phyloP scores from a whole-genome alignment of 2,888 invertebrate genomes.

The Phortica magna region DNA sequence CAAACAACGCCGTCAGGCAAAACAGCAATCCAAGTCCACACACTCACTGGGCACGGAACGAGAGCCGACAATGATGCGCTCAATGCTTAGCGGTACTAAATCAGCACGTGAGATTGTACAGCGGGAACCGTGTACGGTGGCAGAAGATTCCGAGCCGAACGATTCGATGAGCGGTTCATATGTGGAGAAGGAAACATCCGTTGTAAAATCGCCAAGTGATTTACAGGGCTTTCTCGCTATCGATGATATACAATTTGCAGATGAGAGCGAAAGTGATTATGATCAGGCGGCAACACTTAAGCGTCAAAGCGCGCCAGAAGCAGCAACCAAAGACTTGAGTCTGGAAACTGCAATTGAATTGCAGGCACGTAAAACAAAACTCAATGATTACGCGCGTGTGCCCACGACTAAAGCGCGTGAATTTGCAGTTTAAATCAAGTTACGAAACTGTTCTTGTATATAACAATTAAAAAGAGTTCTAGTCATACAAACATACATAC shows the following conservation, averaged over 20 bases:
- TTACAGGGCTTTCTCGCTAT: slow-evolving; percentile 81
- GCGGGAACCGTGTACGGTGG: slow-evolving; percentile 8
- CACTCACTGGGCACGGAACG: slow-evolving; percentile 45
- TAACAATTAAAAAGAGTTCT: slow-evolving; percentile 32
- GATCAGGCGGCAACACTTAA: slow-evolving; percentile 57
- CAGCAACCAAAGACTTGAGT: slow-evolving; percentile 36
- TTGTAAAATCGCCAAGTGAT: slow-evolving; percentile 83
- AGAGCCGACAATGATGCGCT: slow-evolving; percentile 38
- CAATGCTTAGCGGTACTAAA: slow-evolving; percentile 51
- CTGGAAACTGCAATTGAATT: slow-evolving; percentile 18
- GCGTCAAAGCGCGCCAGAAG: slow-evolving; percentile 36
- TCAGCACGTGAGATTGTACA: slow-evolving; percentile 53
- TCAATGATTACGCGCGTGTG: slow-evolving; percentile 8
- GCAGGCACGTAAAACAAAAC: slow-evolving; percentile 22
- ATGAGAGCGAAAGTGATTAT: slow-evolving; percentile 79
- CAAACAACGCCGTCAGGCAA: slow-evolving; percentile 63
- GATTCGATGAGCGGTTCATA: slow-evolving; percentile 73
- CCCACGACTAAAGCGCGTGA: slow-evolving; percentile 48
- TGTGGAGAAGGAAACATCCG: slow-evolving; percentile 83
- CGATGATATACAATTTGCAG: slow-evolving; percentile 85
- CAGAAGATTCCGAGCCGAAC: slow-evolving; percentile 41
- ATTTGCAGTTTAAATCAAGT: slow-evolving; percentile 40
- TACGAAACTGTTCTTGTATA: slow-evolving; percentile 46
- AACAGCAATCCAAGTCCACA: slow-evolving; percentile 63
- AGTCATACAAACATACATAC: slow-evolving; percentile 36